These are phyloP conservation scores for Dascillus cervinus DNA, from an alignment of 2,888 invertebrate genomes.

Conservation along the genomic window DNA sequence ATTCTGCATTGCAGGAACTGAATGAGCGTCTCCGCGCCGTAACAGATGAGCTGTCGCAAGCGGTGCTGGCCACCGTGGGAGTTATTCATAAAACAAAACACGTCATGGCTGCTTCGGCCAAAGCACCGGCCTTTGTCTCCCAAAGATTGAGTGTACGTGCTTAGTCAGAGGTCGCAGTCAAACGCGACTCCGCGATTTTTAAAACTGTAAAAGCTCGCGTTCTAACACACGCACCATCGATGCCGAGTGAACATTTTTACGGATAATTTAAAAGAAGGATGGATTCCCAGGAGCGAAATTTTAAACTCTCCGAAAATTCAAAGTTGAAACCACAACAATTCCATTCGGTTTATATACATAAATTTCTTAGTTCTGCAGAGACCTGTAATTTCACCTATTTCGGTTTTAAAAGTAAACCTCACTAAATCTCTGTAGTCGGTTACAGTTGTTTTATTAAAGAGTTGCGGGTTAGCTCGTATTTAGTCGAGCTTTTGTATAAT, in stretches of 20 bases:
- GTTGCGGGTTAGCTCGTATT: slow-evolving; percentile 25
- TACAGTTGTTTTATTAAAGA: slow-evolving; percentile 30
- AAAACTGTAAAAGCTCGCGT: too few species aligned
- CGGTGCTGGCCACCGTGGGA: slow-evolving; percentile 25
- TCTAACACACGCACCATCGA: too few species aligned
- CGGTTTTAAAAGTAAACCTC: slow-evolving; percentile 41
- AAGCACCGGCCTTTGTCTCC: slow-evolving; percentile 21
- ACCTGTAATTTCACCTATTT: slow-evolving; percentile 42
- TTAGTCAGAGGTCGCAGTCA: slow-evolving; percentile 21
- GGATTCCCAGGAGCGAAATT: slow-evolving; percentile 12
- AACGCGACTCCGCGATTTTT: slow-evolving; percentile 12
- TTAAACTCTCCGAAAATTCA: slow-evolving; percentile 14
- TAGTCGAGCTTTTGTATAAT: slow-evolving; percentile 24
- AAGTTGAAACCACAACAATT: slow-evolving; percentile 24
- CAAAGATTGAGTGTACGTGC: slow-evolving; percentile 25
- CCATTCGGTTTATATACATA: slow-evolving; percentile 36
- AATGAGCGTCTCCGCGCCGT: slow-evolving; percentile 17
- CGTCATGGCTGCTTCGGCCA: slow-evolving; percentile 22
- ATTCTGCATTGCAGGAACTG: slow-evolving; percentile 19
- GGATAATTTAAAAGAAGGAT: slow-evolving; percentile 11
- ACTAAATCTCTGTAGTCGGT: slow-evolving; percentile 34
- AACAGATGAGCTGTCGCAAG: slow-evolving; percentile 28
- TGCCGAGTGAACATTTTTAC: slow-evolving; percentile 6
- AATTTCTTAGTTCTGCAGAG: slow-evolving; percentile 39
- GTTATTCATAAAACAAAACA: slow-evolving; percentile 30